phyloP scores from a whole-genome alignment of 2,888 invertebrate species.

The Tenthredo notha region DNA sequence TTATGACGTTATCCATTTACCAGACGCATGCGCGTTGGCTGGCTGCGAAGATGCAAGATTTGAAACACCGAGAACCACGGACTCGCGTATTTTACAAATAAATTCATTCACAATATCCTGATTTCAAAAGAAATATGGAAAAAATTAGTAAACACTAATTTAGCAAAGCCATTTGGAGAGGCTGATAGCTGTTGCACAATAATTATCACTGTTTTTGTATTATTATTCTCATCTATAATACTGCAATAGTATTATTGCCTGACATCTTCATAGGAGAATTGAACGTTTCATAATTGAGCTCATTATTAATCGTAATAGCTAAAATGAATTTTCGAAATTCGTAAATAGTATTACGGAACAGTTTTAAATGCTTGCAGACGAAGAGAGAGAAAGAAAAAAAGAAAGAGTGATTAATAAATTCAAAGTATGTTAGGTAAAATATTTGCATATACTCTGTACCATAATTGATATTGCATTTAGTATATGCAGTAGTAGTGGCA shows the following conservation, averaged over 20 bases:
- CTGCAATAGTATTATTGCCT: neutral
- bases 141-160: neutral
- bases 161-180: neutral
- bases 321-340: neutral
- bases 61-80: neutral
- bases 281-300: neutral
- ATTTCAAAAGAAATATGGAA: neutral
- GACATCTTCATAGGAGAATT: neutral
- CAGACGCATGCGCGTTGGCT: constrained; percentile 20
- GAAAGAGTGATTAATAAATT: neutral
- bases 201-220: no score
- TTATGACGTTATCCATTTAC: neutral
- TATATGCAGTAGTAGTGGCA: constrained; percentile 23
- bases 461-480: constrained; percentile 17
- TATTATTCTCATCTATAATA: neutral
- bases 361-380: neutral
- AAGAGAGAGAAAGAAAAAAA: no score
- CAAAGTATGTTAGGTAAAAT: neutral
- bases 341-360: neutral
- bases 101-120: neutral
- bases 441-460: neutral
- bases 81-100: neutral
- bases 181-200: neutral
- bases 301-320: neutral
- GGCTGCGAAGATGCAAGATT: neutral